phyloP scores from a whole-genome alignment of 2,113 vertebrate genomes.

The Sander vitreus region DNA sequence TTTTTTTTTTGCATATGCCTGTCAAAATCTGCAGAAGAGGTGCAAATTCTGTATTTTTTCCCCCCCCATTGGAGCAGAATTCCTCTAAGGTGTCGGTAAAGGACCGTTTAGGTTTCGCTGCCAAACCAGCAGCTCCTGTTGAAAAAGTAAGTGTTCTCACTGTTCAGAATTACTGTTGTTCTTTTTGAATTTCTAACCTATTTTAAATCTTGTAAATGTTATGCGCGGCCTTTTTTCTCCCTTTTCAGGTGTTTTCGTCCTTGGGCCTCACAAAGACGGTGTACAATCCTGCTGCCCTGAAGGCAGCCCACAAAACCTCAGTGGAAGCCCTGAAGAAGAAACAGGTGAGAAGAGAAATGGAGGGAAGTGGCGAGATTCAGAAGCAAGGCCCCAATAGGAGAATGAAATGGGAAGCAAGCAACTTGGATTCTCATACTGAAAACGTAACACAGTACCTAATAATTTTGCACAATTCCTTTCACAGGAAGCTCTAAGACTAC shows the following conservation, averaged over 20 bases:
- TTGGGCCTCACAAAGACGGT: constrained; percentile 98
- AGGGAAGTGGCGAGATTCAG: background rate
- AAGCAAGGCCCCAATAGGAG: no score
- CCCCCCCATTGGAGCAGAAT: constrained; percentile 83
- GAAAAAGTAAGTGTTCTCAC: constrained; percentile 87
- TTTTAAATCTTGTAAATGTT: background rate
- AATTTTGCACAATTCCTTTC: constrained; percentile 32
- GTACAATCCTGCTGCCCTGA: constrained; percentile 96
- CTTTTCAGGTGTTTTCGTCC: constrained; percentile 91
- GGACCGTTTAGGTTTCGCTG: constrained; percentile 91
- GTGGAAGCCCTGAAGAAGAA: constrained; percentile 96
- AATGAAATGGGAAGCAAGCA: background rate
- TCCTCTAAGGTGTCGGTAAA: constrained; percentile 92
- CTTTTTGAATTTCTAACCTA: background rate
- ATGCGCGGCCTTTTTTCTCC: background rate
- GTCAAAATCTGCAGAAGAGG: constrained; percentile 30
- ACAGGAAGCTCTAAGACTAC: constrained; percentile 93
- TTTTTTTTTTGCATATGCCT: background rate
- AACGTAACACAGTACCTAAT: background rate
- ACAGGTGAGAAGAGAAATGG: constrained; percentile 83
- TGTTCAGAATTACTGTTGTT: background rate
- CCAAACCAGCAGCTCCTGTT: constrained; percentile 88
- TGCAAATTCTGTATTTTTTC: constrained; percentile 21
- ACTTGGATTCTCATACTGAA: background rate
- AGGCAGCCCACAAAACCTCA: constrained; percentile 90